These are phyloP conservation scores for Panzeria rudis DNA, from an alignment of 2,888 invertebrate species.

Conservation along the genomic window DNA sequence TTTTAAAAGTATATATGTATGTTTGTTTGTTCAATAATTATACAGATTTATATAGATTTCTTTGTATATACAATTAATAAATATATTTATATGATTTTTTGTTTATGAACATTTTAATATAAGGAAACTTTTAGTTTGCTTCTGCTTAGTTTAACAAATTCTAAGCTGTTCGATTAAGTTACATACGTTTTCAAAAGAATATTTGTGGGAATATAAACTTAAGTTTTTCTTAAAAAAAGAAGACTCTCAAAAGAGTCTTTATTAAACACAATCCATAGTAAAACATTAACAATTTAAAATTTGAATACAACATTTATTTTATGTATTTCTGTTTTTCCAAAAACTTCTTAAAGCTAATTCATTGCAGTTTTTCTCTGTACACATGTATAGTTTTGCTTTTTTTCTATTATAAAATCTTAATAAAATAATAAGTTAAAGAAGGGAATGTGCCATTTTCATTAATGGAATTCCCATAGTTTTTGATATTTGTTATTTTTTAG, in stretches of 20 bases:
- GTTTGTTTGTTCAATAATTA: background rate
- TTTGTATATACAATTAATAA: slow-evolving; percentile 31
- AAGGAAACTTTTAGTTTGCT: slow-evolving; percentile 63
- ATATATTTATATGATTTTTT: slow-evolving; percentile 30
- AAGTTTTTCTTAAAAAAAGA: background rate
- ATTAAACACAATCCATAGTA: background rate
- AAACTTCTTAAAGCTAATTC: slow-evolving; percentile 33
- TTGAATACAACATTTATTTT: slow-evolving; percentile 36
- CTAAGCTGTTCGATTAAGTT: background rate
- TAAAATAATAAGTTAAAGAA: slow-evolving; percentile 56
- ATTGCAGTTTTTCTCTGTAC: slow-evolving; percentile 40
- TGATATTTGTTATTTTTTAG: slow-evolving; percentile 15
- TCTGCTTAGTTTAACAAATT: slow-evolving; percentile 9
- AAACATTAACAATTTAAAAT: slow-evolving; percentile 24
- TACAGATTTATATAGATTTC: background rate
- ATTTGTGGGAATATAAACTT: background rate
- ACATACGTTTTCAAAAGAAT: background rate
- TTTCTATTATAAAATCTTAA: slow-evolving; percentile 19
- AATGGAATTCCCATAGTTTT: slow-evolving; percentile 69
- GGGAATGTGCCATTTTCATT: slow-evolving; percentile 69
- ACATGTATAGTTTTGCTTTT: background rate
- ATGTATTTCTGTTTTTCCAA: background rate
- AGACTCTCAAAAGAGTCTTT: too few species aligned
- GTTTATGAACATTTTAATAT: slow-evolving; percentile 39
- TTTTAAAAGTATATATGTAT: slow-evolving; percentile 2